These are phyloP conservation scores for Ditylenchus dipsaci DNA, from an alignment of 1,140 invertebrate genomes.

Conservation along the genomic window DNA sequence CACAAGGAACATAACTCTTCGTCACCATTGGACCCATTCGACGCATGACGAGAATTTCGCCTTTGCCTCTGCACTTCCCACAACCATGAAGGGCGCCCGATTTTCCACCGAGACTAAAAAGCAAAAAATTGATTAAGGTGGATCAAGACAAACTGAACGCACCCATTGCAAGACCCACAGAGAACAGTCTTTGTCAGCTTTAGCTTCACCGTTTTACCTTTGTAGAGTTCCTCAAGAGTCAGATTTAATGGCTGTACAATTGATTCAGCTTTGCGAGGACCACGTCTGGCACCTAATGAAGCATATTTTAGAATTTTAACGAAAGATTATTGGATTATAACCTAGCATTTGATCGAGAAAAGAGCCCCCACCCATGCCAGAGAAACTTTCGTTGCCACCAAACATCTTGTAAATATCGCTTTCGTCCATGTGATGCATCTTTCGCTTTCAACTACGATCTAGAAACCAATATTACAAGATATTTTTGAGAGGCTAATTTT, in stretches of 20 bases:
- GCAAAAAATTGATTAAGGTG: neutral
- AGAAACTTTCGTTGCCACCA: no score
- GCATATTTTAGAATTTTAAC: no score
- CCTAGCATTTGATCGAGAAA: no score
- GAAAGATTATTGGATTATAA: no score
- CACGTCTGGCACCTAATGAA: slow-evolving; percentile 30
- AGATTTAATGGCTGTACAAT: slow-evolving; percentile 57
- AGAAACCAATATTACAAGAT: no score
- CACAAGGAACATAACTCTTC: slow-evolving; percentile 61
- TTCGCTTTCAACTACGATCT: no score
- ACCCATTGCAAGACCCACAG: slow-evolving; percentile 61
- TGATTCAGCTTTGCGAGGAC: slow-evolving; percentile 37
- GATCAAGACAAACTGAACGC: neutral
- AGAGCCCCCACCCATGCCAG: no score
- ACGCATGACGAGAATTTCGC: slow-evolving; percentile 58
- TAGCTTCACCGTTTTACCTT: slow-evolving; percentile 61
- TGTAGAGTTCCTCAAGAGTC: slow-evolving; percentile 61
- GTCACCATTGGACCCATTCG: slow-evolving; percentile 62
- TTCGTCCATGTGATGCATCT: no score
- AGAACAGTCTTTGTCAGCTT: slow-evolving; percentile 60
- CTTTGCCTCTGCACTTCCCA: slow-evolving; percentile 58
- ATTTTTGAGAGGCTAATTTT: no score
- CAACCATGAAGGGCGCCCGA: slow-evolving; percentile 54
- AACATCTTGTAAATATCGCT: no score
- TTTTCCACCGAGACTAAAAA: slow-evolving; percentile 57